phyloP scores from a whole-genome alignment of 1,140 invertebrate genomes.

The Palaemon carinicauda region DNA sequence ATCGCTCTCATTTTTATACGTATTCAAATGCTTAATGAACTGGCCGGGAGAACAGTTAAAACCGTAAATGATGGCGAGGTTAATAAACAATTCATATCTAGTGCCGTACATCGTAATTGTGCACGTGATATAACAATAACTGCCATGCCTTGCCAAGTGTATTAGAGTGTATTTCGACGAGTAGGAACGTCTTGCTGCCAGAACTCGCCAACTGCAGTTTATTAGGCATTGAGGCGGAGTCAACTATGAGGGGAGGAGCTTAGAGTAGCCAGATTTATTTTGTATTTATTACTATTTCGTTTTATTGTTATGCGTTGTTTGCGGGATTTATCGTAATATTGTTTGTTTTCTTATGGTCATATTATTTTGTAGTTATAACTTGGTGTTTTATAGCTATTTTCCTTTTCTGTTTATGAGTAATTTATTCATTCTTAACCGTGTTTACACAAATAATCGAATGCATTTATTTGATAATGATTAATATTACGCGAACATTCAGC shows the following conservation, averaged over 20 bases:
- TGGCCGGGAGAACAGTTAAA: background rate
- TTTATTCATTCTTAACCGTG: background rate
- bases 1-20: background rate
- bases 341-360: background rate
- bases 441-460: background rate
- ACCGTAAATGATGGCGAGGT: constrained; percentile 25
- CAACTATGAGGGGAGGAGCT: constrained; percentile 37
- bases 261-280: constrained; percentile 46
- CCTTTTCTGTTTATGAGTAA: constrained; percentile 12
- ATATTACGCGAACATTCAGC: too few species aligned
- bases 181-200: constrained; percentile 37
- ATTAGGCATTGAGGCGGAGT: constrained; percentile 51
- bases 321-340: background rate
- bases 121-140: constrained; percentile 51
- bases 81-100: constrained; percentile 47
- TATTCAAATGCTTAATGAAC: background rate
- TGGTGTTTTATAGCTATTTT: background rate
- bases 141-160: constrained; percentile 44
- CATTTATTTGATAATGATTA: background rate
- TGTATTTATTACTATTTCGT: constrained; percentile 35
- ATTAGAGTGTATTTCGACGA: constrained; percentile 53
- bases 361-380: background rate
- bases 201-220: constrained; percentile 48
- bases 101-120: constrained; percentile 44
- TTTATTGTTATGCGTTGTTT: constrained; percentile 4